Conservation (phyloP, 1,140 invertebrate genomes). For the Megathymus violae region DNA sequence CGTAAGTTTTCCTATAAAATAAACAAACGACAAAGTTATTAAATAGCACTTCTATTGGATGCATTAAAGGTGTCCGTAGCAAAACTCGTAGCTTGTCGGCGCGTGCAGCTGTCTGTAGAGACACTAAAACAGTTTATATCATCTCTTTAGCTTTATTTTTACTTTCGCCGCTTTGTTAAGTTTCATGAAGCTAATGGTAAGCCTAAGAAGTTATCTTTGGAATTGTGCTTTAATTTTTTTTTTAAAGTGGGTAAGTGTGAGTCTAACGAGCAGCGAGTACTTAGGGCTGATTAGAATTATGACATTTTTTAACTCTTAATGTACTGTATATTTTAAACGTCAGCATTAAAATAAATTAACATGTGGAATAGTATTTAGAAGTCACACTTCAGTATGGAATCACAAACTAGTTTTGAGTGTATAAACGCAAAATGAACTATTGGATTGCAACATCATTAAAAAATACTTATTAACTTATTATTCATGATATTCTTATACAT, state of each 20-base stretch:
- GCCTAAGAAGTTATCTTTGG: neutral
- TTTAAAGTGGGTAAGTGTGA: neutral
- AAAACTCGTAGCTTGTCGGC: conserved; percentile 11
- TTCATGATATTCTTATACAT: too few relatives aligned
- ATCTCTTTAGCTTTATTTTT: conserved; percentile 5
- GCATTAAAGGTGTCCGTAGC: conserved; percentile 11
- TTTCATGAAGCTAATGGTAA: neutral
- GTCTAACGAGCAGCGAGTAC: too few relatives aligned
- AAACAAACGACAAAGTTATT: neutral
- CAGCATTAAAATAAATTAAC: too few relatives aligned
- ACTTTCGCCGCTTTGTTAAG: neutral
- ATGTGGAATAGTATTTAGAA: too few relatives aligned
- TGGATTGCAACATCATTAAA: too few relatives aligned
- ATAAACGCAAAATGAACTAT: too few relatives aligned
- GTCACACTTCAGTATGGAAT: too few relatives aligned
- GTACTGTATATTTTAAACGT: too few relatives aligned
- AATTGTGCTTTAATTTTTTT: neutral
- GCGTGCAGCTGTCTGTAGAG: conserved; percentile 3
- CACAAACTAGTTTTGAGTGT: too few relatives aligned
- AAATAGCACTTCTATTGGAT: conserved; percentile 8
- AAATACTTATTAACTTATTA: too few relatives aligned
- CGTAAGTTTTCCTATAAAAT: neutral
- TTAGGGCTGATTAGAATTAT: neutral
- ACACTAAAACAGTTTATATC: conserved; percentile 6
- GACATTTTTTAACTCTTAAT: too few relatives aligned